These are phyloP conservation scores for Morus bassanus DNA, from an alignment of 2,797 vertebrate genomes.

Conservation along the genomic window DNA sequence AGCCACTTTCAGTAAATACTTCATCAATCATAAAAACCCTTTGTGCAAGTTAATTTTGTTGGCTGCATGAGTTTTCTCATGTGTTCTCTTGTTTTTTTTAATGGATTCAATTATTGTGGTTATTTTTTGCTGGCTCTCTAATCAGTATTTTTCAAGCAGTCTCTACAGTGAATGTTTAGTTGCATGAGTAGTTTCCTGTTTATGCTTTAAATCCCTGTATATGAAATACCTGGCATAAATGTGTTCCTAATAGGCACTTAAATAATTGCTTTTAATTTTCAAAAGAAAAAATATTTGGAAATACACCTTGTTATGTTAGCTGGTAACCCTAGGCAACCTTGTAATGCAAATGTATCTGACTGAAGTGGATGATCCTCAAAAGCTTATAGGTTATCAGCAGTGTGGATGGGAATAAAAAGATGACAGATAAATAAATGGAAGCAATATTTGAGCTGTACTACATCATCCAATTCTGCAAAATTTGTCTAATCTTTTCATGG, in stretches of 20 bases:
- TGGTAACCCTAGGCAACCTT: background rate
- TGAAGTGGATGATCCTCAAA: background rate
- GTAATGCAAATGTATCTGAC: background rate
- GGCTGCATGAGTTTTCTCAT: background rate
- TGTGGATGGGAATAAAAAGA: background rate
- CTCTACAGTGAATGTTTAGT: background rate
- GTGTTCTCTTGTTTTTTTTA: background rate
- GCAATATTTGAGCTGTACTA: background rate
- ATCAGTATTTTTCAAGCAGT: background rate
- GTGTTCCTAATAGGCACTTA: background rate
- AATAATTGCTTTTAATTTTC: background rate
- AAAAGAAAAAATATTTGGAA: background rate
- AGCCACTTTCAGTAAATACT: background rate
- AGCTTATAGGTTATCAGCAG: background rate
- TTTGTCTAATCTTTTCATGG: background rate
- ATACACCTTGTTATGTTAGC: background rate
- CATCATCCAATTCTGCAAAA: background rate
- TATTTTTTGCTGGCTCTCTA: background rate
- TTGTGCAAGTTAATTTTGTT: background rate
- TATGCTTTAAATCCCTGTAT: background rate
- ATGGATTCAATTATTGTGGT: background rate
- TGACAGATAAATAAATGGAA: background rate
- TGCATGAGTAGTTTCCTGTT: background rate
- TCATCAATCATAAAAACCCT: slow-evolving; percentile 26
- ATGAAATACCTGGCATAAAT: background rate